Base-by-base conservation (phyloP, 2,797 vertebrate genomes). In the Gymnothorax reevesii region DNA sequence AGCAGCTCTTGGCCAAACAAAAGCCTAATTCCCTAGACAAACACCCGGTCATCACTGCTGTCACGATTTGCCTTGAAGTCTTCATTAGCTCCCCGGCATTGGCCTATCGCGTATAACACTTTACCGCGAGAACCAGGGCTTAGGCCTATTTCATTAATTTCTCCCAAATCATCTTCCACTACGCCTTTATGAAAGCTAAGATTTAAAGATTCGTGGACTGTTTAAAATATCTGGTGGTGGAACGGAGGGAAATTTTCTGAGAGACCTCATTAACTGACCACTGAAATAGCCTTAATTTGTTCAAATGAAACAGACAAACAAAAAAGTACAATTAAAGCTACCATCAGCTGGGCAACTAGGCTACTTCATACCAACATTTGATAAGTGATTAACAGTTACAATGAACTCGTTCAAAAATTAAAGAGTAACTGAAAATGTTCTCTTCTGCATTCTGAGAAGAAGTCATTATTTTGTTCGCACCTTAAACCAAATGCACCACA, bases 21-120 rank as follows among this genome's bases (percentile, higher is more conserved):
- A 93, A 91, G 84, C 8, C 88, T 93, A 93, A 95, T 92, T 92
- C 92, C 90, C 89, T 92, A 88, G 88, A 90, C 91, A 93, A 93
- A 94, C 92, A 27, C 57, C 55, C 25, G 42, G 20, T 49, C 86
- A 49, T 20, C 88, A 87, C 84, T 87, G 87, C 84, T 59, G 86
- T 83, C 87, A 88, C 90, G 87, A 83, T 87, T 88, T 22, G 62
- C 62, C 62, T 66, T 85, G 42, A 87, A 1, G 84, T 90, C 90
- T 92, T 91, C 91, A 91, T 89, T 89, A 89, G 89, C 71, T 85
- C 77, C 85, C 87, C 87, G 83, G 55, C 86, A 75, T 59, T 85
- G 4, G 33, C 82, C 88, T 88, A 88, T 52, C 90, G 33, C 33
- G 33, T 42, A 52, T 85, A 89, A 83, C 87, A 55, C 88, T 86